These are phyloP conservation scores for Tridacna crocea DNA, from an alignment of 2,888 invertebrate genomes.

Conservation along the genomic window DNA sequence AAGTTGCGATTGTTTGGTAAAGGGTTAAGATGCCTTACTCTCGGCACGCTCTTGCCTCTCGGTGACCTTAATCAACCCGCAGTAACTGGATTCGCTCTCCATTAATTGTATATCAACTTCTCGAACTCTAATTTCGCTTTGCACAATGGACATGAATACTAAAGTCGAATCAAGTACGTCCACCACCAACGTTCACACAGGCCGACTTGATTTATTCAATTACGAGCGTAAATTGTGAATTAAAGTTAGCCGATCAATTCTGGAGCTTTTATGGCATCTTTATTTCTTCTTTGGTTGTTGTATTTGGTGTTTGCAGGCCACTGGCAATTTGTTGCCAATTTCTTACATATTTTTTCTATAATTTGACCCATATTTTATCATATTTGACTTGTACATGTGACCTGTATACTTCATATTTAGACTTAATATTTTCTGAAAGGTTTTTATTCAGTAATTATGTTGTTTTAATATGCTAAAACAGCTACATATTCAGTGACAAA, in stretches of 20 bases:
- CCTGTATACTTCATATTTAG: not conserved
- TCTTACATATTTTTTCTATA: not conserved
- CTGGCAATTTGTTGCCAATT: not conserved
- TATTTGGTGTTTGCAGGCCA: not conserved
- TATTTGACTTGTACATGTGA: too few relatives aligned
- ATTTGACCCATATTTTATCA: not conserved
- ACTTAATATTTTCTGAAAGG: too few relatives aligned
- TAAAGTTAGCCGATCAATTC: conserved; percentile 21
- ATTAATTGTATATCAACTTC: conserved; percentile 29
- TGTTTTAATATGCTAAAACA: too few relatives aligned
- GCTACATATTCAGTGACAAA: too few relatives aligned
- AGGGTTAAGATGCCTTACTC: not conserved
- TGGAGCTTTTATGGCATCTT: conserved; percentile 14
- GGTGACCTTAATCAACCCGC: conserved; percentile 24
- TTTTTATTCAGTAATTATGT: too few relatives aligned
- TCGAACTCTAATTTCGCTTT: conserved; percentile 23
- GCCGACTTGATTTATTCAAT: conserved; percentile 20
- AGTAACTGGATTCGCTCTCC: conserved; percentile 28
- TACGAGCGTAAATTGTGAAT: conserved; percentile 22
- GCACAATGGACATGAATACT: conserved; percentile 23
- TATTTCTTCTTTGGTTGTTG: not conserved
- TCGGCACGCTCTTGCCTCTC: not conserved
- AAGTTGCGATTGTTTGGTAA: too few relatives aligned
- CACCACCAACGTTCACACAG: conserved; percentile 2
- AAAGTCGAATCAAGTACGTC: conserved; percentile 23